A percentile compares a stretch with the other conserved stretches of the same genome.
These are phyloP conservation scores for Paguma larvata DNA, from an alignment of 2,797 vertebrate genomes.

Conservation along the genomic window DNA sequence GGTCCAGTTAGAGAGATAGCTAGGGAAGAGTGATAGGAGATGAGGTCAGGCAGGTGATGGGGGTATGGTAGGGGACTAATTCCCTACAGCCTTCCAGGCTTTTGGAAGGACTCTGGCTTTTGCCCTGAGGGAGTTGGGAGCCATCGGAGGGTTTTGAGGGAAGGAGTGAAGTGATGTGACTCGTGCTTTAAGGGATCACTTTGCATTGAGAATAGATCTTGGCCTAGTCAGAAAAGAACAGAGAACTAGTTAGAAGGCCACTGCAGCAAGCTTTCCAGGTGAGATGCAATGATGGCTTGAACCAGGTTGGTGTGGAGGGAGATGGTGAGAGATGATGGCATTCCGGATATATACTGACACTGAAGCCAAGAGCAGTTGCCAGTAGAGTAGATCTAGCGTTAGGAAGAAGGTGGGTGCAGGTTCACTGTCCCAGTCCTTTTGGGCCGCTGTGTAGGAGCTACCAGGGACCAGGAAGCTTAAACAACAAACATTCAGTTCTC, in stretches of 20 bases:
- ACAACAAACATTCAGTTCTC: background rate
- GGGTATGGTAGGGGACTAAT: fast-evolving
- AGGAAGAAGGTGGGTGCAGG: background rate
- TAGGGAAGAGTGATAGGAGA: background rate
- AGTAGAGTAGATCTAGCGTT: background rate
- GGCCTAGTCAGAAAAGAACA: background rate
- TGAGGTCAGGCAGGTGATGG: background rate
- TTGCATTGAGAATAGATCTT: background rate
- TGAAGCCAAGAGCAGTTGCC: background rate
- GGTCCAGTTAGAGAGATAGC: background rate
- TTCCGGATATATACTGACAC: background rate
- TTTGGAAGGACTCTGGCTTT: background rate
- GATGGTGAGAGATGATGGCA: background rate
- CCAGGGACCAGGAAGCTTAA: background rate
- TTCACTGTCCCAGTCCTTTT: background rate
- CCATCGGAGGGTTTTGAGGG: background rate
- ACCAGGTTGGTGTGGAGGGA: background rate
- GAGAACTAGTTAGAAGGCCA: background rate
- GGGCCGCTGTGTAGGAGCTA: background rate
- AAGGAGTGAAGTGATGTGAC: background rate
- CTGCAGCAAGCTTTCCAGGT: background rate
- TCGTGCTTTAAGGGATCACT: background rate
- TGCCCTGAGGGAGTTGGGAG: background rate
- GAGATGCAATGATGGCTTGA: background rate
- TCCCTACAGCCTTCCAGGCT: background rate